phyloP scores from a whole-genome alignment of 2,113 vertebrate species.

The Spea multiplicata region DNA sequence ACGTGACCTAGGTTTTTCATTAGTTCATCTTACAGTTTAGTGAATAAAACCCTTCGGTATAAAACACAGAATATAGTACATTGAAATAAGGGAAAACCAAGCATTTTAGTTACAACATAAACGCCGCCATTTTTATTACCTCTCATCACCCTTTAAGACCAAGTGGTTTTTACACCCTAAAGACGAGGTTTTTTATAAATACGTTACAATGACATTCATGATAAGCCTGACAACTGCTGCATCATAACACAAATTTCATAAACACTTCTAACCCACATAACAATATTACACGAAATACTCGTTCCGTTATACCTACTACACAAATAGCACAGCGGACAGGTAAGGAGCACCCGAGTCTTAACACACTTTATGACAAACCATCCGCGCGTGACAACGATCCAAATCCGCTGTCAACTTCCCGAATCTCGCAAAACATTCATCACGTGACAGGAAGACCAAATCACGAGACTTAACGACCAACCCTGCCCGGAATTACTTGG shows the following conservation, averaged over 20 bases:
- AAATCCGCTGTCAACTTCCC: neutral
- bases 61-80: neutral
- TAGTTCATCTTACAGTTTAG: too few relatives aligned
- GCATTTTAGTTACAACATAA: too few relatives aligned
- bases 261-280: neutral
- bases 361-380: neutral
- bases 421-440: neutral
- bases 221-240: too few relatives aligned
- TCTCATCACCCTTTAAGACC: too few relatives aligned
- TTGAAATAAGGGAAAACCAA: neutral
- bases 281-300: neutral
- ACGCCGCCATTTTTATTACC: too few relatives aligned
- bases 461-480: neutral
- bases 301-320: too few relatives aligned
- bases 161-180: too few relatives aligned
- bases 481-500: too few relatives aligned
- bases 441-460: slow-evolving; percentile 16
- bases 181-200: too few relatives aligned
- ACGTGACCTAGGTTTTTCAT: neutral
- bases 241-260: neutral
- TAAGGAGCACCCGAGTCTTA: neutral
- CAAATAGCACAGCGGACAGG: neutral
- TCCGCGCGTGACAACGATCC: neutral
- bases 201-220: too few relatives aligned
- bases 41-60: neutral